Percentiles rank a stretch among this genome's conserved stretches.
Evolutionary conservation across 1,140 invertebrate genomes (phyloP).

Genomic region (Pectinophora gossypiella): DNA sequence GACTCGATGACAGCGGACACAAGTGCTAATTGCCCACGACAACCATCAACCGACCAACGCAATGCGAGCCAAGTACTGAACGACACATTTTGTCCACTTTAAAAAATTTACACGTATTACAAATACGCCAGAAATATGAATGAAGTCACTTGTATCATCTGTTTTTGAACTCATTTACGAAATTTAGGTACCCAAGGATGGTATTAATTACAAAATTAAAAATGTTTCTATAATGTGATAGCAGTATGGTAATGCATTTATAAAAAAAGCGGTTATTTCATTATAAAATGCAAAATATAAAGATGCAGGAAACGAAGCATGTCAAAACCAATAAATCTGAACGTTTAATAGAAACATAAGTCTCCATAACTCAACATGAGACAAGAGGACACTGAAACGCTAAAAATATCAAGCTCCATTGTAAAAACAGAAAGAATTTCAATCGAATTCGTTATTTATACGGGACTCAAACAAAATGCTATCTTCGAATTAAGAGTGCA

Average conservation of each 20-base stretch:
- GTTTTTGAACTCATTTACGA: too few species aligned
- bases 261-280: too few species aligned
- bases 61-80: constrained; percentile 21
- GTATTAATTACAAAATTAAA: too few species aligned
- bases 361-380: constrained; percentile 14
- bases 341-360: too few species aligned
- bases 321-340: too few species aligned
- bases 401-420: constrained; percentile 1
- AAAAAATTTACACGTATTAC: neutral
- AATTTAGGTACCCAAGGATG: too few species aligned
- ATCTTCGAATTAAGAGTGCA: constrained; percentile 21
- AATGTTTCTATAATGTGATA: too few species aligned
- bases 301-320: too few species aligned
- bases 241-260: too few species aligned
- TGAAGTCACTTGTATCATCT: constrained; percentile 14
- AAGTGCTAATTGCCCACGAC: constrained; percentile 61
- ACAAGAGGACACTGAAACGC: constrained; percentile 11
- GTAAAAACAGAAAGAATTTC: constrained; percentile 5
- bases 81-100: neutral
- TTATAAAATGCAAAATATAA: too few species aligned
- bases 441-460: constrained; percentile 1
- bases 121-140: neutral
- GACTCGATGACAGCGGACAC: constrained; percentile 51
- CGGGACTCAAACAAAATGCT: constrained; percentile 19
- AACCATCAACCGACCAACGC: neutral